Evolutionary conservation across 2,113 vertebrate species (phyloP).

Genomic region (Chloropsis hardwickii): DNA sequence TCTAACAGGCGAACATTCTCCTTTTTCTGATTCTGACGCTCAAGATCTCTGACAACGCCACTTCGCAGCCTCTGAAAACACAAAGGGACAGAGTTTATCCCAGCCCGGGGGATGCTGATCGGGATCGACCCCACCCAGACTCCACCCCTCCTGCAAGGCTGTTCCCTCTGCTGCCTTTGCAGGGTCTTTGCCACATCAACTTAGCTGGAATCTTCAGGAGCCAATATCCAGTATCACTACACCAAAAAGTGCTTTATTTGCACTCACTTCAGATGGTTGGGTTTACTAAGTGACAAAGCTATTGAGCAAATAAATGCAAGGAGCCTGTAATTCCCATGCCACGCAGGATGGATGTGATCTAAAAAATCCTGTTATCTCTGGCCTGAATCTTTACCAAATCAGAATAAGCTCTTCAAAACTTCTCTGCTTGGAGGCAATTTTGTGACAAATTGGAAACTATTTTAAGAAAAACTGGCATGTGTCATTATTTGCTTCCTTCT

Average conservation of each 20-base stretch:
- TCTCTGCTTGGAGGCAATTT: background rate
- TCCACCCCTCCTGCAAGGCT: background rate
- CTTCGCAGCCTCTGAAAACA: constrained; percentile 84
- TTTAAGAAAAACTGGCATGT: background rate
- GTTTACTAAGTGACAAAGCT: background rate
- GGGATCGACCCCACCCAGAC: background rate
- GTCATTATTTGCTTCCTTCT: background rate
- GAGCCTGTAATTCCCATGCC: background rate
- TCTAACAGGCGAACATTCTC: constrained; percentile 85
- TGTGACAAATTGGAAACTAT: background rate
- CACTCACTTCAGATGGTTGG: background rate
- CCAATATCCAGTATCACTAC: rapidly evolving
- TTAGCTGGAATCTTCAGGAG: background rate
- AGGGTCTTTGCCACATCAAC: background rate
- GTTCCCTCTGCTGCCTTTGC: background rate
- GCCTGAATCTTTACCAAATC: background rate
- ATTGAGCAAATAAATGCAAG: background rate
- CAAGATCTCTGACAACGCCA: constrained; percentile 87
- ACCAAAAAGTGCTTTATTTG: background rate
- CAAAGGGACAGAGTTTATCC: background rate
- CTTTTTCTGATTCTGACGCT: constrained; percentile 82
- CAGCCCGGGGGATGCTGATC: background rate
- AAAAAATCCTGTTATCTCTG: background rate
- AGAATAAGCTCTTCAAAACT: background rate
- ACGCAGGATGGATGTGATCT: background rate